Evolutionary conservation across 2,888 invertebrate species (phyloP).

Genomic region (Ommatoiulus sabulosus): DNA sequence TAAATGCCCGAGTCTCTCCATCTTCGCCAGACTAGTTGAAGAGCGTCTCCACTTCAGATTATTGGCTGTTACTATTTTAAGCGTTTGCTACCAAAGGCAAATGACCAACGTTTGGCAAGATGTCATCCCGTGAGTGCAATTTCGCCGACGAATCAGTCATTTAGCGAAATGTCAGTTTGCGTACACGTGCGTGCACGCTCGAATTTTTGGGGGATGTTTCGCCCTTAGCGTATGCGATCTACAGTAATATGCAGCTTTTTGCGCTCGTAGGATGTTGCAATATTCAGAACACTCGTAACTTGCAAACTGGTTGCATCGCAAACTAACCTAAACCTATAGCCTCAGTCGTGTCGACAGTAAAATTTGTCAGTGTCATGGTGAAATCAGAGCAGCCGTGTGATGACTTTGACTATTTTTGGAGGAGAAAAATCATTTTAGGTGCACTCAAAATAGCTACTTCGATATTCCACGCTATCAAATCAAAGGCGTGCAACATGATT

Average conservation of each 20-base stretch:
- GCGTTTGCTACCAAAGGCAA: neutral
- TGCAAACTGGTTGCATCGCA: no score
- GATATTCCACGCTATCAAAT: neutral
- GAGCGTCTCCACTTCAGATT: neutral
- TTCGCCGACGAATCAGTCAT: slow-evolving; percentile 6
- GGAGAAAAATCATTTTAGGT: neutral
- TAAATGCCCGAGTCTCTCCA: neutral
- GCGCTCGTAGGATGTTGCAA: neutral
- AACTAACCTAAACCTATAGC: neutral
- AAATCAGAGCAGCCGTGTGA: neutral
- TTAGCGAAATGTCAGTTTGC: neutral
- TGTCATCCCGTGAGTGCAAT: slow-evolving; percentile 21
- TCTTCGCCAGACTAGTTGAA: slow-evolving; percentile 14
- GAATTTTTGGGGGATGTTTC: neutral
- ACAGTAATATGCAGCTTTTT: neutral
- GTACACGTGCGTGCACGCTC: neutral
- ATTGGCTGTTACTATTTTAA: slow-evolving; percentile 15
- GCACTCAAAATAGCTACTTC: neutral
- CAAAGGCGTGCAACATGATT: no score
- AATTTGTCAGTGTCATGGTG: neutral
- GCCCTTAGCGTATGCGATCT: neutral
- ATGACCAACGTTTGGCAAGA: slow-evolving; percentile 20
- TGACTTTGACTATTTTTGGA: neutral
- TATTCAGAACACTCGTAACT: neutral
- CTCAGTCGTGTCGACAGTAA: neutral